Evolutionary conservation across 2,113 vertebrate species (phyloP).

Genomic region (Maccullochella peelii): DNA sequence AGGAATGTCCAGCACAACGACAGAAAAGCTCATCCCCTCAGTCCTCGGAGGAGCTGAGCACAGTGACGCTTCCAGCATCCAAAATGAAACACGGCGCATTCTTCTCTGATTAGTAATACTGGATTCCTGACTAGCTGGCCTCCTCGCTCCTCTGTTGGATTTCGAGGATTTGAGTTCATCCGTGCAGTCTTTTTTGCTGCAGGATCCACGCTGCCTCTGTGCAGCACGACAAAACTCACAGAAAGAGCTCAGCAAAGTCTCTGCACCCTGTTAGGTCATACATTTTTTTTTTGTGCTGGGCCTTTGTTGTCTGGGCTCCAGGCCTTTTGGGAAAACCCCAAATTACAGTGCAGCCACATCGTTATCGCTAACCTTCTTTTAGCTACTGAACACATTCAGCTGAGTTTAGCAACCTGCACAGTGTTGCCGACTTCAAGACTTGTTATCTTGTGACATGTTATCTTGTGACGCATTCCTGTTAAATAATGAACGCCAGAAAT

Average conservation of each 20-base stretch:
- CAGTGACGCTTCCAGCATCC: constrained; percentile 34
- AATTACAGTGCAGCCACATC: not conserved
- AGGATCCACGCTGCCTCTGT: constrained; percentile 50
- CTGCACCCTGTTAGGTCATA: too few relatives aligned
- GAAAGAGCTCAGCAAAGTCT: constrained; percentile 33
- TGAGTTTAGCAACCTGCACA: not conserved
- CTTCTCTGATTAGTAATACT: constrained; percentile 78
- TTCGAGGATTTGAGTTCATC: constrained; percentile 79
- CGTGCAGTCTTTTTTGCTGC: constrained; percentile 74
- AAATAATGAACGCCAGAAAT: not conserved
- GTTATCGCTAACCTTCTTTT: not conserved
- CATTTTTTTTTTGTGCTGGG: not conserved
- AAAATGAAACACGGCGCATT: constrained; percentile 70
- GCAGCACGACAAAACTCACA: constrained; percentile 45
- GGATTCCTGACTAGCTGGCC: constrained; percentile 67
- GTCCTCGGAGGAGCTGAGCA: not conserved
- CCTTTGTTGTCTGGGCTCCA: constrained; percentile 19
- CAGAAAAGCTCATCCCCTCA: not conserved
- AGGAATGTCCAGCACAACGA: constrained; percentile 4
- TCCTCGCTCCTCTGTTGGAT: constrained; percentile 62
- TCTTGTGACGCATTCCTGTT: not conserved
- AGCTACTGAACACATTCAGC: not conserved
- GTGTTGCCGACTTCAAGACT: fast-evolving
- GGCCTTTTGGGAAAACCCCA: constrained; percentile 36
- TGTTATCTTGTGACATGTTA: fast-evolving